Base-by-base conservation (phyloP, 2,888 invertebrate species). In the Horisme vitalbata region DNA sequence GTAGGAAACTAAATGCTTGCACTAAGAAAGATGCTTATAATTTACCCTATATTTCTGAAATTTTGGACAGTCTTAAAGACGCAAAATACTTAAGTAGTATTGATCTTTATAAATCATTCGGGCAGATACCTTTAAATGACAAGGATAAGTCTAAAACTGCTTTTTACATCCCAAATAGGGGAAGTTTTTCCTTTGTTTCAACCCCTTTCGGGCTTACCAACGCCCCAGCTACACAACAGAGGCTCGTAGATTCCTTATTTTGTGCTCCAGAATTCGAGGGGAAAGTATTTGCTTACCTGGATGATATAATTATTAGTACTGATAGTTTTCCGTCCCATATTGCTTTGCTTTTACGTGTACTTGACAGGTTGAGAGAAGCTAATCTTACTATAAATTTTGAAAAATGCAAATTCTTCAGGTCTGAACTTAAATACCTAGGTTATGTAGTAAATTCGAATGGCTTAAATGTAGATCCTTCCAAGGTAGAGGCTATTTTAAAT, bases 21-120 rank as follows among this genome's bases (percentile, higher is more conserved):
- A 62, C 57, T 1, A 54, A 43, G 13, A 41, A 41, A 28, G 52
- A 57, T 20, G 48, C 48, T 0, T 41, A 61, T 9, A 52, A 24
- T 14, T 28, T 59, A 3, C 61, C 59, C 4, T 59, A 59, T 37
- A 32, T 68, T 0, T 51, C 61, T 1, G 61, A 64, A 33, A 65
- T 65, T 14, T 26, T 68, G 4, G 64, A 65, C 13, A 64, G 63
- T 14, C 27, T 66, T 1, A 28, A 51, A 0, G 59, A 68, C 28
- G 63, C 65, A 5, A 45, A 41, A 6, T 65, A 45, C 9, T 31
- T 68, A 0, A 31, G 47, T 1, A 56, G 52, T 13, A 44, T 65
- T 0, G 63, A 66, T 35, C 12, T 65, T 0, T 43, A 34, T 14
- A 28, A 30, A 5, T n/a, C 11, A 2, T 65, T 59, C 15, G 61